Conservation (phyloP, 2,888 invertebrate genomes). For the Temnothorax unifasciatus region DNA sequence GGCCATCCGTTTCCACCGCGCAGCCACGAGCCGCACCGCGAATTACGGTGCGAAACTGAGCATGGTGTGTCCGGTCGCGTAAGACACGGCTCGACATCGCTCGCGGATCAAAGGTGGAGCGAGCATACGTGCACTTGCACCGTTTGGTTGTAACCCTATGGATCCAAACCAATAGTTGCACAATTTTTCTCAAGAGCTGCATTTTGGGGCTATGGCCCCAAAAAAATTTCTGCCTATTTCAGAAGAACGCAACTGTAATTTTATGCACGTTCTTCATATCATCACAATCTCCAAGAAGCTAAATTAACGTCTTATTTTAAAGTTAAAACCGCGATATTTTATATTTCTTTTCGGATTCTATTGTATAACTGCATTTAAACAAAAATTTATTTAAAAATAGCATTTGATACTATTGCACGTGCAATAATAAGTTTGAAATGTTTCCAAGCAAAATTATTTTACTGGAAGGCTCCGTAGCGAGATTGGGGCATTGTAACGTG, state of each 20-base stretch:
- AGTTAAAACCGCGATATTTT: background rate
- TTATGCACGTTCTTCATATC: background rate
- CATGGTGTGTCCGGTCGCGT: conserved; percentile 63
- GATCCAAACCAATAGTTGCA: background rate
- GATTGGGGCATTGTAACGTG: background rate
- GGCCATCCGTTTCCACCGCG: conserved; percentile 71
- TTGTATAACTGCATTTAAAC: background rate
- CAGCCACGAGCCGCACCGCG: conserved; percentile 63
- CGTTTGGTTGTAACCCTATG: conserved; percentile 3
- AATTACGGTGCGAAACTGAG: conserved; percentile 67
- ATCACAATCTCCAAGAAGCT: background rate
- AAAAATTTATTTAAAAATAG: background rate
- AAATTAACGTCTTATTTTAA: background rate
- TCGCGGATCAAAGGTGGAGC: conserved; percentile 72
- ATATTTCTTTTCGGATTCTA: background rate
- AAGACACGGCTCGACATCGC: conserved; percentile 73
- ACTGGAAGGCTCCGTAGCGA: background rate
- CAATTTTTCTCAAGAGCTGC: background rate
- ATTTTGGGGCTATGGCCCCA: no score
- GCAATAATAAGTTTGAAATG: background rate
- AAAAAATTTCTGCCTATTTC: background rate
- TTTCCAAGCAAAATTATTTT: background rate
- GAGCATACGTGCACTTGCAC: conserved; percentile 65
- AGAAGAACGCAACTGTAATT: background rate
- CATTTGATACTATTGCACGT: background rate